These are phyloP conservation scores for Pithys albifrons DNA, from an alignment of 2,113 vertebrate species.

Conservation along the genomic window DNA sequence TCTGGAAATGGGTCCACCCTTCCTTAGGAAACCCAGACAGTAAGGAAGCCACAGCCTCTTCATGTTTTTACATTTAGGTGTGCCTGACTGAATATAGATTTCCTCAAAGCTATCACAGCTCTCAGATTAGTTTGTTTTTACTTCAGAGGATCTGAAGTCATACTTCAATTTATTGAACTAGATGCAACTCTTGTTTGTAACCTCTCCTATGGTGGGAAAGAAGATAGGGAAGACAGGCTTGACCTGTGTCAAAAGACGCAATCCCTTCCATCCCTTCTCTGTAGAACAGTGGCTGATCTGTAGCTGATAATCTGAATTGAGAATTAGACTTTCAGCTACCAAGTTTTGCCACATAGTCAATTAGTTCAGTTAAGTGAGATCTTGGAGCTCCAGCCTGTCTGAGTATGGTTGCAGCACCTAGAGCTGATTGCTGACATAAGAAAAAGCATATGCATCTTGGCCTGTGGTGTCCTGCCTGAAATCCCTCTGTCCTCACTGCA, in stretches of 20 bases:
- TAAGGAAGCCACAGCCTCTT: background rate
- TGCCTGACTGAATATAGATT: background rate
- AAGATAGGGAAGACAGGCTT: background rate
- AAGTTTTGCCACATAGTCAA: background rate
- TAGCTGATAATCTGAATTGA: background rate
- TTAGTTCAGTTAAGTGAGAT: background rate
- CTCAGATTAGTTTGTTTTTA: background rate
- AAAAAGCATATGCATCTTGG: background rate
- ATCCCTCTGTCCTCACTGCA: background rate
- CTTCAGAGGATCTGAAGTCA: background rate
- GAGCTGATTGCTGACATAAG: background rate
- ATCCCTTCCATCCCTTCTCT: background rate
- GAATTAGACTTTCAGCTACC: background rate
- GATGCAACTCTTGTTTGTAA: background rate
- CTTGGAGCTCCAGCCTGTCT: background rate
- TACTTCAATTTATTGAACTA: background rate
- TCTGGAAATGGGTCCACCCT: slow-evolving; percentile 18
- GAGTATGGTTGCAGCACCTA: background rate
- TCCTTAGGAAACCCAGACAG: slow-evolving; percentile 33
- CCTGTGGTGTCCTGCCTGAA: background rate
- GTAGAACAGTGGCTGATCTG: background rate
- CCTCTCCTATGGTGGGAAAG: background rate
- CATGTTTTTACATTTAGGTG: background rate
- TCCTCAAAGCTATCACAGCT: background rate
- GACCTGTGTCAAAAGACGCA: background rate